A percentile compares a stretch with the other conserved stretches of the same genome.
These are phyloP conservation scores for Macrostomum lignano DNA, from an alignment of 1,140 invertebrate genomes.

Conservation along the genomic window DNA sequence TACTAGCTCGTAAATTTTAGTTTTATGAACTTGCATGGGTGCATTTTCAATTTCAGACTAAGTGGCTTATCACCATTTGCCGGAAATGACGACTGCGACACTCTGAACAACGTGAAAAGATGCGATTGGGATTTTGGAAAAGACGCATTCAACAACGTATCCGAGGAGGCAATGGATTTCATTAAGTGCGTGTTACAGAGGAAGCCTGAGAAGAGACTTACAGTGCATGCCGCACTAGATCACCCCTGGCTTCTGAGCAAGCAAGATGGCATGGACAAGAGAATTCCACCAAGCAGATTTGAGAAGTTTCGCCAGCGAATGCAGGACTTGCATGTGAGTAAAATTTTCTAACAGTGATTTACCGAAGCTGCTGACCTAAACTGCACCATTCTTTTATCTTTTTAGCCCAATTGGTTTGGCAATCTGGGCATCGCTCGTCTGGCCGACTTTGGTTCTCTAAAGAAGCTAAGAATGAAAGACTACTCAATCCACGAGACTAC, in stretches of 20 bases:
- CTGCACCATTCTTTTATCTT: too few species aligned
- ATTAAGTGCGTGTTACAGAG: slow-evolving; percentile 65
- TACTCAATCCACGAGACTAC: slow-evolving; percentile 79
- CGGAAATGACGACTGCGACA: slow-evolving; percentile 89
- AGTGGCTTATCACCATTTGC: slow-evolving; percentile 92
- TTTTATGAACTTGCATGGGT: too few species aligned
- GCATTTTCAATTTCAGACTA: too few species aligned
- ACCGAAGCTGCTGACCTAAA: too few species aligned
- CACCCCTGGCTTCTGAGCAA: slow-evolving; percentile 55
- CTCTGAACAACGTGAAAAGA: slow-evolving; percentile 80
- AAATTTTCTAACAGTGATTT: too few species aligned
- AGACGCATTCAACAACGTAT: slow-evolving; percentile 56
- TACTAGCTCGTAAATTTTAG: too few species aligned
- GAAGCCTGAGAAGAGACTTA: slow-evolving; percentile 83
- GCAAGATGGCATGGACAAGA: slow-evolving; percentile 39
- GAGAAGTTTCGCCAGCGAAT: slow-evolving; percentile 56
- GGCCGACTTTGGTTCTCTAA: slow-evolving; percentile 80
- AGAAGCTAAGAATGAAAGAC: slow-evolving; percentile 75
- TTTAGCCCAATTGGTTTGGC: too few species aligned
- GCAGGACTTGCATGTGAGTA: slow-evolving; percentile 35
- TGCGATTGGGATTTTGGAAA: slow-evolving; percentile 96
- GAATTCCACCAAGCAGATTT: slow-evolving; percentile 44
- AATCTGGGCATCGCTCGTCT: slow-evolving; percentile 80
- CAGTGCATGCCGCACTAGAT: slow-evolving; percentile 72
- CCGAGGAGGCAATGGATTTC: slow-evolving; percentile 87